phyloP scores from a whole-genome alignment of 2,797 vertebrate genomes.

The Balearica regulorum region DNA sequence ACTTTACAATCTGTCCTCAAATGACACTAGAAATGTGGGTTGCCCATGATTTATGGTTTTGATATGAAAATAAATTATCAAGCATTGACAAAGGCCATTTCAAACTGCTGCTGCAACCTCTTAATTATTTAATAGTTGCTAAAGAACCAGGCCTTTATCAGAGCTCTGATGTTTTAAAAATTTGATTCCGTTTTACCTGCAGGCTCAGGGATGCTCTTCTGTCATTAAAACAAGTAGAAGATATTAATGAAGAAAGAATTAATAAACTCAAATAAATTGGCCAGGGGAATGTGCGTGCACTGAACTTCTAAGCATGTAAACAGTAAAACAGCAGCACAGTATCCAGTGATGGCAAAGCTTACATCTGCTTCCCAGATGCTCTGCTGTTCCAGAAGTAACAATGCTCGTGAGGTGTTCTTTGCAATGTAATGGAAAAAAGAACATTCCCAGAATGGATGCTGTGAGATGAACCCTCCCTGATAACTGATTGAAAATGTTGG shows the following conservation, averaged over 20 bases:
- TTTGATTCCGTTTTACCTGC: neutral
- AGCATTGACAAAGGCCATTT: neutral
- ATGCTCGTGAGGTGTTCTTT: neutral
- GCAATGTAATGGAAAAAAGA: neutral
- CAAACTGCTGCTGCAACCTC: neutral
- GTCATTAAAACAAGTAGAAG: neutral
- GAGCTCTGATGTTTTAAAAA: conserved; percentile 2
- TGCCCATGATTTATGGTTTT: neutral
- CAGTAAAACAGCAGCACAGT: neutral
- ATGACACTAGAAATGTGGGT: neutral
- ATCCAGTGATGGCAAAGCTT: neutral
- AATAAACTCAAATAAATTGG: neutral
- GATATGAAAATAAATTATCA: conserved; percentile 13
- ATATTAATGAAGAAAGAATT: neutral
- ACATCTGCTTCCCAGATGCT: neutral
- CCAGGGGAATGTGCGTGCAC: neutral
- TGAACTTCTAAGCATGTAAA: neutral
- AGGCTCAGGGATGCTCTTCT: neutral
- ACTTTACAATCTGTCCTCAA: neutral
- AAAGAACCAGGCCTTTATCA: neutral
- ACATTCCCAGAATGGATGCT: neutral
- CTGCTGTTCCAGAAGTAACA: neutral
- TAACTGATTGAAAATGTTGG: neutral
- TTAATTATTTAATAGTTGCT: conserved; percentile 46
- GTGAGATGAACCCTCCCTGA: neutral